phyloP scores from a whole-genome alignment of 2,113 vertebrate species.

The Manacus vitellinus region DNA sequence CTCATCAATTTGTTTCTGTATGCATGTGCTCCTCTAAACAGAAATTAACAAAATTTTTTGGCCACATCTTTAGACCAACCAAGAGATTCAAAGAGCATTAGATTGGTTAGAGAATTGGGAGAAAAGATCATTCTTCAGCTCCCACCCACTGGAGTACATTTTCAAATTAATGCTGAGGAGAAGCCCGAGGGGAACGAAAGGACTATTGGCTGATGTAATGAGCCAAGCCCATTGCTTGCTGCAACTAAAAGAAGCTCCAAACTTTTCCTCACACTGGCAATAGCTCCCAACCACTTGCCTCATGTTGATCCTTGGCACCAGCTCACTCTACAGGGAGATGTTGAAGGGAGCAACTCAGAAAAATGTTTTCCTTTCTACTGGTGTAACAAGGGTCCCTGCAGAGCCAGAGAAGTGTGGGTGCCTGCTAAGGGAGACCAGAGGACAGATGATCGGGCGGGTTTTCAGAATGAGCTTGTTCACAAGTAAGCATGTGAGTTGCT shows the following conservation, averaged over 20 bases:
- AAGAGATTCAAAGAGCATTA: background rate
- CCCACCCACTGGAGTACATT: background rate
- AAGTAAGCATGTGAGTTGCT: accelerated
- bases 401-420: background rate
- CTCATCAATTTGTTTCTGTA: background rate
- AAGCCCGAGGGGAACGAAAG: background rate
- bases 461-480: background rate
- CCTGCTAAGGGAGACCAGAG: background rate
- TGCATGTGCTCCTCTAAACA: background rate
- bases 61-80: background rate
- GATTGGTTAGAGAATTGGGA: background rate
- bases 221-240: background rate
- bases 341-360: background rate
- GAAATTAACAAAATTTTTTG: background rate
- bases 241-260: background rate
- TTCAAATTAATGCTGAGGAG: background rate
- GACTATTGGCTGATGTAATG: background rate
- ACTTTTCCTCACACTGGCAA: background rate
- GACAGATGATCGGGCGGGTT: background rate
- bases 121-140: background rate
- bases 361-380: background rate
- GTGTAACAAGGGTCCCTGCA: background rate
- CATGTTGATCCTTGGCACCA: background rate
- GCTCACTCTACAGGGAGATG: background rate
- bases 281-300: background rate